Evolutionary conservation across 1,140 invertebrate species (phyloP).

Genomic region (Neotoxoptera formosana): DNA sequence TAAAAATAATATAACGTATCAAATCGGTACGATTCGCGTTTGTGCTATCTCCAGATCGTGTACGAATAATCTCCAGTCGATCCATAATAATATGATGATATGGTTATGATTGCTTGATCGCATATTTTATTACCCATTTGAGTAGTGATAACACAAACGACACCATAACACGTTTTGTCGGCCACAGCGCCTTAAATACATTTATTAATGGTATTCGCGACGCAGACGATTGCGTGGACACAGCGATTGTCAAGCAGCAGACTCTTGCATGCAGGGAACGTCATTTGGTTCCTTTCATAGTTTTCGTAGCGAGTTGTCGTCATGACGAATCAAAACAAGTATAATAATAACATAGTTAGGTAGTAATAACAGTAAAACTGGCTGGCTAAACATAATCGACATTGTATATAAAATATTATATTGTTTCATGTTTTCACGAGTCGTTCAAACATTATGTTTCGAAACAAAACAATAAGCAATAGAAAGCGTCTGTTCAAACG

Average conservation of each 20-base stretch:
- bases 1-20: neutral
- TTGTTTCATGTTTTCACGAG: neutral
- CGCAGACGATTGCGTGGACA: neutral
- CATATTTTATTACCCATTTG: neutral
- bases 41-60: neutral
- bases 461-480: conserved; percentile 46
- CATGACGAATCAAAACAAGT: neutral
- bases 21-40: neutral
- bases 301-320: neutral
- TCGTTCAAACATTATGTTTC: neutral
- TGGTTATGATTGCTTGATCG: neutral
- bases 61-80: no score
- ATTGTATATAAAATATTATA: neutral
- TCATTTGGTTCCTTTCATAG: conserved; percentile 53
- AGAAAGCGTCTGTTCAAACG: conserved; percentile 51
- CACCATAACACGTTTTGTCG: neutral
- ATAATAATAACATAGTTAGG: neutral
- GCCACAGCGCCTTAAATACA: neutral
- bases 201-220: neutral
- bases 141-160: neutral
- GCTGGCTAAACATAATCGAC: neutral
- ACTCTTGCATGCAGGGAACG: conserved; percentile 55
- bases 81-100: neutral
- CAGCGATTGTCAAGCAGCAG: conserved; percentile 6
- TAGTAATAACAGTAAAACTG: conserved; percentile 27